Evolutionary conservation across 35 echinoderm and acorn worm species (phyloP).

Genomic region (Strongylocentrotus purpuratus): DNA sequence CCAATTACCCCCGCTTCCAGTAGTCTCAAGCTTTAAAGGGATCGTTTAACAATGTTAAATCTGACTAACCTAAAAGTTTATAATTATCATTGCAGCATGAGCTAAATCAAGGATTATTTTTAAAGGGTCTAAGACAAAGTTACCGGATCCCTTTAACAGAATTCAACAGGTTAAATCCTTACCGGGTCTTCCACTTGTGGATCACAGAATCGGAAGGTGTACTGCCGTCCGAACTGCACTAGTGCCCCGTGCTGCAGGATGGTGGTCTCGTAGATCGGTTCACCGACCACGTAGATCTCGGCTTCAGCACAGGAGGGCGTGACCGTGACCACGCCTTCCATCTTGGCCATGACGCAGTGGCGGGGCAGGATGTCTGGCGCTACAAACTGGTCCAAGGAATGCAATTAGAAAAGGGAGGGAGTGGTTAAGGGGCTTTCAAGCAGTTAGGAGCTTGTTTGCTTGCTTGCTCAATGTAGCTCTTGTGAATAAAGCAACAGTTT

Average conservation of each 20-base stretch:
- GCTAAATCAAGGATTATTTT: too few relatives aligned
- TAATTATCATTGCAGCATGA: too few relatives aligned
- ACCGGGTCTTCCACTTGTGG: conserved; percentile 89
- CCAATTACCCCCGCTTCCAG: not conserved
- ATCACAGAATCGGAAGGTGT: conserved; percentile 95
- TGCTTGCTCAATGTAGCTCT: not conserved
- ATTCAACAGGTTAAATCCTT: conserved; percentile 37
- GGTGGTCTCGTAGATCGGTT: conserved; percentile 85
- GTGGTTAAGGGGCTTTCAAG: not conserved
- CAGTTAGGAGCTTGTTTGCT: not conserved
- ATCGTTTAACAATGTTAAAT: too few relatives aligned
- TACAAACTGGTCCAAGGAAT: conserved; percentile 62
- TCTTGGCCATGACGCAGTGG: conserved; percentile 95
- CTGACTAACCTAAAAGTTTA: too few relatives aligned
- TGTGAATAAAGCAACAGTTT: not conserved
- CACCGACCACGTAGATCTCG: conserved; percentile 77
- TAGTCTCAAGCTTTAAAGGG: too few relatives aligned
- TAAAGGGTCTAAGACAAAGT: too few relatives aligned
- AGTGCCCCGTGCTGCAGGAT: conserved; percentile 87
- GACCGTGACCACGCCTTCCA: conserved; percentile 94
- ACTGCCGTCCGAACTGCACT: conserved; percentile 82
- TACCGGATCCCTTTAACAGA: not conserved
- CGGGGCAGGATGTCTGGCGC: conserved; percentile 83
- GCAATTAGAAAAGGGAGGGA: not conserved
- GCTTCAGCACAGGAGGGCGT: conserved; percentile 86